Evolutionary conservation across 2,113 vertebrate genomes (phyloP).

Genomic region (Zootoca vivipara): DNA sequence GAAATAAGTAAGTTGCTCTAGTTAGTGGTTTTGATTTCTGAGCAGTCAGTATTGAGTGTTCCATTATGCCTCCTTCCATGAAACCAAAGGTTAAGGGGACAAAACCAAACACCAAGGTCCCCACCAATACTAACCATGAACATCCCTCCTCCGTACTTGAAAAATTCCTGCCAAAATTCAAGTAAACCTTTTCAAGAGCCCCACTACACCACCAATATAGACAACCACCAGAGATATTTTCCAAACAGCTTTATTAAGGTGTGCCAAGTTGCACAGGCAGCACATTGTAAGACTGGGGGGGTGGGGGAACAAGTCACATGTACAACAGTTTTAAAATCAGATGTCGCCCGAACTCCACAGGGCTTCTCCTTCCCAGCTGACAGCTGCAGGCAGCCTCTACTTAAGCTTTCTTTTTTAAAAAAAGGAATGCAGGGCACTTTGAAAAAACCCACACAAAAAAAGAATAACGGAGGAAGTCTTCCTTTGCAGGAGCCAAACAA

Average conservation of each 20-base stretch:
- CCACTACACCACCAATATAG: neutral
- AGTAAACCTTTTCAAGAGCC: neutral
- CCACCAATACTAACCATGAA: too few relatives aligned
- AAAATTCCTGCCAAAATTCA: neutral
- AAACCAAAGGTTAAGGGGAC: too few relatives aligned
- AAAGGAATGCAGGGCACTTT: constrained; percentile 24
- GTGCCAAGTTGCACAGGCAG: constrained; percentile 67
- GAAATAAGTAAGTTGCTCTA: too few relatives aligned
- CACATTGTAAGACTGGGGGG: constrained; percentile 58
- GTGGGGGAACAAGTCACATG: constrained; percentile 61
- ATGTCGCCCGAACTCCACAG: constrained; percentile 56
- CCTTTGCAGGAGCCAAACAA: constrained; percentile 31
- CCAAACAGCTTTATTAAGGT: constrained; percentile 75
- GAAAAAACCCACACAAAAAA: constrained; percentile 4
- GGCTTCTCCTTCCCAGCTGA: constrained; percentile 52
- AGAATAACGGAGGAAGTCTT: constrained; percentile 29
- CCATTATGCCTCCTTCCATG: too few relatives aligned
- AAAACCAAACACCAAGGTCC: too few relatives aligned
- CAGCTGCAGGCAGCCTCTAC: constrained; percentile 64
- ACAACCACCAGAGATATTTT: constrained; percentile 47
- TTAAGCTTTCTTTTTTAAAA: constrained; percentile 31
- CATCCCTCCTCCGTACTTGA: neutral
- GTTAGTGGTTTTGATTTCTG: too few relatives aligned
- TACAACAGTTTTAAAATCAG: constrained; percentile 70
- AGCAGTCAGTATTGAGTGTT: too few relatives aligned